Evolutionary conservation across 2,797 vertebrate species (phyloP).

Genomic region (Eulemur albifrons): DNA sequence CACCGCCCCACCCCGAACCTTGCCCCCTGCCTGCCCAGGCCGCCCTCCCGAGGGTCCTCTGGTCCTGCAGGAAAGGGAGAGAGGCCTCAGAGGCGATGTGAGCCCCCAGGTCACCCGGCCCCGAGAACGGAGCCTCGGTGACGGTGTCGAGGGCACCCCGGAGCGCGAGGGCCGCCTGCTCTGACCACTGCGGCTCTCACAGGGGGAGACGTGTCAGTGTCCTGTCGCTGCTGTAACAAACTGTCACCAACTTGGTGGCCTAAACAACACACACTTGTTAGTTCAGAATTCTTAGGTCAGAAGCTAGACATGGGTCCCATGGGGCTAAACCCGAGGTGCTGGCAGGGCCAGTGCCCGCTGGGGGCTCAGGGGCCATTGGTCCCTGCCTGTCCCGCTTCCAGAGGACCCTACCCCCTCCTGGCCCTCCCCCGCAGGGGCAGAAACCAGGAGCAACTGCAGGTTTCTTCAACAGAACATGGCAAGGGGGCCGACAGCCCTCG

Average conservation of each 20-base stretch:
- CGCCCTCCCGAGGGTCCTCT: background rate
- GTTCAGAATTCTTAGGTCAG: background rate
- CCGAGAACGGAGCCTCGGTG: background rate
- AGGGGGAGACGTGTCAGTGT: background rate
- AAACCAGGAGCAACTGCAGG: too few species aligned
- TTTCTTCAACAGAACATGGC: too few species aligned
- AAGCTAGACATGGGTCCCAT: background rate
- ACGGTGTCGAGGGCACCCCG: background rate
- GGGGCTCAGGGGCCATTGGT: background rate
- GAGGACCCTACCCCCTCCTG: background rate
- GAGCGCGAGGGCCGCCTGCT: background rate
- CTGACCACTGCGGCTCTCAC: background rate
- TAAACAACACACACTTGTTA: too few species aligned
- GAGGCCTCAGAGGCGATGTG: background rate
- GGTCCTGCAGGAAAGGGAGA: background rate
- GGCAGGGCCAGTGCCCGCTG: background rate
- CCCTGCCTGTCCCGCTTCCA: background rate
- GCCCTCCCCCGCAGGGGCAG: background rate
- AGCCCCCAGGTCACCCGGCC: background rate
- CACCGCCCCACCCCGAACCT: accelerated
- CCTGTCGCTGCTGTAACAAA: background rate
- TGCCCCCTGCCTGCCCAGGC: background rate
- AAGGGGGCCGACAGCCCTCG: too few species aligned
- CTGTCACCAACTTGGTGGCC: too few species aligned
- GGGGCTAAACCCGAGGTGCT: background rate